These are phyloP conservation scores for Xylocopa sonorina DNA, from an alignment of 1,140 invertebrate species.

Conservation along the genomic window DNA sequence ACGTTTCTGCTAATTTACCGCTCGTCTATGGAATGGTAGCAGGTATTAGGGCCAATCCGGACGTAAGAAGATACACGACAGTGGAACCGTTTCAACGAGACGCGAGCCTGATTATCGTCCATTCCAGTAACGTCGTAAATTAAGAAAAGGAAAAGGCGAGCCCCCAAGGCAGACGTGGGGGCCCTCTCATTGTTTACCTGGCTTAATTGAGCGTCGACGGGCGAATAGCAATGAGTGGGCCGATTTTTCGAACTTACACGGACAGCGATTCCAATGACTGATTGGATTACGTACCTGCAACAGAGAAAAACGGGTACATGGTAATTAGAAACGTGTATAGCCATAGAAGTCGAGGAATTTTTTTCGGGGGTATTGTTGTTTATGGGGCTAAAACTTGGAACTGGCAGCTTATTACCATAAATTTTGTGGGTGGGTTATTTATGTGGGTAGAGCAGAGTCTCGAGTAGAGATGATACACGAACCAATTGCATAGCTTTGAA, in stretches of 20 bases:
- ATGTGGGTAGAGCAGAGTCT: slow-evolving; percentile 6
- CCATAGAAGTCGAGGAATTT: slow-evolving; percentile 6
- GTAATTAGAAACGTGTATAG: slow-evolving; percentile 42
- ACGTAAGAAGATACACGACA: slow-evolving; percentile 49
- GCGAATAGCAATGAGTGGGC: slow-evolving; percentile 50
- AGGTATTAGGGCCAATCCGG: slow-evolving; percentile 64
- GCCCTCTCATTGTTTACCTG: slow-evolving; percentile 51
- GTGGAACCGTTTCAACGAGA: slow-evolving; percentile 45
- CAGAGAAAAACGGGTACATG: slow-evolving; percentile 60
- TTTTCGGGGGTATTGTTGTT: slow-evolving; percentile 39
- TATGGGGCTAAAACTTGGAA: background rate
- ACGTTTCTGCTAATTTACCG: no score
- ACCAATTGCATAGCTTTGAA: background rate
- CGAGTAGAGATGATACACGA: background rate
- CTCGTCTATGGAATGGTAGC: no score
- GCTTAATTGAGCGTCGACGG: slow-evolving; percentile 50
- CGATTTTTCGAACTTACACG: slow-evolving; percentile 54
- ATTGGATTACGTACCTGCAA: slow-evolving; percentile 74
- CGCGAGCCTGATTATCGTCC: slow-evolving; percentile 48
- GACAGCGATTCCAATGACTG: slow-evolving; percentile 33
- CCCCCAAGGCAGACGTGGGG: slow-evolving; percentile 7
- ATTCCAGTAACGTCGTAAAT: slow-evolving; percentile 45
- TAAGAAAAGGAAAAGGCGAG: slow-evolving; percentile 1
- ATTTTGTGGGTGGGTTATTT: slow-evolving; percentile 50
- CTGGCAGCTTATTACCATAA: slow-evolving; percentile 53